Conservation (phyloP, 2,888 invertebrate genomes). For the Rotaria macrura region DNA sequence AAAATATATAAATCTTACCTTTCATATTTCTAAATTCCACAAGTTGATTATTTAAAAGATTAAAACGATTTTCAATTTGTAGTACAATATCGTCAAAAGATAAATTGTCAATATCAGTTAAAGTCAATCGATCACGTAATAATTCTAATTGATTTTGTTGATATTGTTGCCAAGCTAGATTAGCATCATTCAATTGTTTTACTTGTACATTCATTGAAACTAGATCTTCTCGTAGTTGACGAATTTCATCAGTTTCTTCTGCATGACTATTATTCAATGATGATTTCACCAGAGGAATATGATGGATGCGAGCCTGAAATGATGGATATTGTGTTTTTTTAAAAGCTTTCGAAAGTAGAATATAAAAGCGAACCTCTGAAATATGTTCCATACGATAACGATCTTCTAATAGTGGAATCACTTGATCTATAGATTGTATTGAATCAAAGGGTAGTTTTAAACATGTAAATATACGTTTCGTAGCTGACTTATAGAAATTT, state of each 20-base stretch:
- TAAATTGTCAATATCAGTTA: background rate
- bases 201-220: background rate
- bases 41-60: background rate
- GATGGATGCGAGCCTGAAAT: background rate
- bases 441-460: background rate
- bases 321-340: background rate
- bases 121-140: background rate
- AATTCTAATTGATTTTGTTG: background rate
- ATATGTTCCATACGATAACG: background rate
- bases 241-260: background rate
- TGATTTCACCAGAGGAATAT: background rate
- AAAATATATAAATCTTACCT: no score
- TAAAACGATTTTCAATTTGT: background rate
- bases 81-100: background rate
- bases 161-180: constrained; percentile 7
- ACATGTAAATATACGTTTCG: background rate
- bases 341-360: no score
- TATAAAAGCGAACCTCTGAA: background rate
- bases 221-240: background rate
- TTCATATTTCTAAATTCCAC: no score
- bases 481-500: background rate
- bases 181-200: background rate
- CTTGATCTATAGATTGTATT: background rate
- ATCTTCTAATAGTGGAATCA: background rate
- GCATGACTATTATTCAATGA: background rate